Conservation (phyloP, 2,797 vertebrate species). For the Fistularia commersonii region DNA sequence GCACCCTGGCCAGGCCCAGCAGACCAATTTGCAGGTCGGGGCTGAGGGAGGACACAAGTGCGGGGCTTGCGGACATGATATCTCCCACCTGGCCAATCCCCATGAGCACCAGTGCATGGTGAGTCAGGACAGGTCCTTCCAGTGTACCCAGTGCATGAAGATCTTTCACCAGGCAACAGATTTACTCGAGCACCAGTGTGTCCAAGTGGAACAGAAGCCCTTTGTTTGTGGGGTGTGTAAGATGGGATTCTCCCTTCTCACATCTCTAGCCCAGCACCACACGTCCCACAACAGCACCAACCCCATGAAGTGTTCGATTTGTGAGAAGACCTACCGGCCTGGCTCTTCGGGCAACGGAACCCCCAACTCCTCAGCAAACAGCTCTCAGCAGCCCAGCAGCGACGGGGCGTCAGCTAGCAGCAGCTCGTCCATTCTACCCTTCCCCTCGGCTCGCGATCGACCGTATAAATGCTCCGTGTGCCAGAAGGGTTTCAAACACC, state of each 20-base stretch:
- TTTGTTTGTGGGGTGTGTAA: constrained; percentile 97
- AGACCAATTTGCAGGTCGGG: constrained; percentile 70
- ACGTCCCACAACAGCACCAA: constrained; percentile 87
- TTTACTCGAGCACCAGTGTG: constrained; percentile 94
- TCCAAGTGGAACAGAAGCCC: constrained; percentile 97
- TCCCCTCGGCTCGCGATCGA: constrained; percentile 80
- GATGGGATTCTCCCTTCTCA: constrained; percentile 97
- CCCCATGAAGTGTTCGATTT: constrained; percentile 95
- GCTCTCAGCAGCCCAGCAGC: constrained; percentile 61
- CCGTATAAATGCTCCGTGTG: constrained; percentile 95
- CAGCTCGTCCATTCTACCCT: constrained; percentile 65
- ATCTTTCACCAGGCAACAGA: constrained; percentile 98
- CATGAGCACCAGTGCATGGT: constrained; percentile 96
- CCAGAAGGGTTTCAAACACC: constrained; percentile 96
- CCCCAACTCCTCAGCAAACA: constrained; percentile 61
- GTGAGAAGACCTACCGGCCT: constrained; percentile 93
- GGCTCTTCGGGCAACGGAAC: constrained; percentile 74
- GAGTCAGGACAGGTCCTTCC: constrained; percentile 92
- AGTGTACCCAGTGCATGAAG: constrained; percentile 98
- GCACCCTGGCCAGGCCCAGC: constrained; percentile 68
- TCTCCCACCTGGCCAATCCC: constrained; percentile 88
- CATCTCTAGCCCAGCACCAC: constrained; percentile 94
- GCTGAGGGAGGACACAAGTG: constrained; percentile 88
- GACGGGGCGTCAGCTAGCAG: constrained; percentile 69
- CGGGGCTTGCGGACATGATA: constrained; percentile 90